Conservation (phyloP, 2,113 vertebrate species). For the Equus przewalskii region DNA sequence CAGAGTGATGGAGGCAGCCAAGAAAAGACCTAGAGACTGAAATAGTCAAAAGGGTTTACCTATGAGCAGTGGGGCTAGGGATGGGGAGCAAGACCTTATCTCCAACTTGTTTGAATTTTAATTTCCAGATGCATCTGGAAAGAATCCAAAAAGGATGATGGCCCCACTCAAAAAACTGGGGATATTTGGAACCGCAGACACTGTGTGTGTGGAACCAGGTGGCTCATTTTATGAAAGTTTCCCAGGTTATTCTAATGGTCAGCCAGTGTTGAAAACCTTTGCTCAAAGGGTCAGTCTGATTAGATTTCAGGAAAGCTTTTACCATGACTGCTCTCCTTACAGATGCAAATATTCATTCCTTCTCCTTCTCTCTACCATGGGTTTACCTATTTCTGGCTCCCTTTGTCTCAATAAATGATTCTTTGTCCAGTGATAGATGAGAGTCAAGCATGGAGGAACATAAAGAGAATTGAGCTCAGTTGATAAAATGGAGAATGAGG, state of each 20-base stretch:
- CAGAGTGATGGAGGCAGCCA: accelerated
- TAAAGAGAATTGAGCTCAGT: background rate
- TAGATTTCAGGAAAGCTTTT: background rate
- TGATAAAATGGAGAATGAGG: background rate
- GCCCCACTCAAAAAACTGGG: background rate
- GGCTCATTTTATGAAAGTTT: background rate
- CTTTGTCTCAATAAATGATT: background rate
- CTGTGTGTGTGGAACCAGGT: background rate
- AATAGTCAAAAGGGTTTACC: background rate
- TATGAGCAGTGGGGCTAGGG: background rate
- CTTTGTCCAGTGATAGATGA: background rate
- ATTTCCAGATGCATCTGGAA: background rate
- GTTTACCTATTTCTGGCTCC: background rate
- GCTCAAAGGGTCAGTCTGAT: background rate
- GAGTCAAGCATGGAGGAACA: background rate
- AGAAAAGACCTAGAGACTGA: background rate
- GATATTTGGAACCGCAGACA: background rate
- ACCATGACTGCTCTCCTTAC: background rate
- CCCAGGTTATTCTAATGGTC: background rate
- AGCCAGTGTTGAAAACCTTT: background rate
- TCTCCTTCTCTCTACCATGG: background rate
- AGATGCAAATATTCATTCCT: background rate
- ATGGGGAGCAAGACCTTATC: background rate
- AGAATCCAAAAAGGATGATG: background rate
- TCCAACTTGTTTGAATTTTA: background rate